These are phyloP conservation scores for Dysmachus trigonus DNA, from an alignment of 2,888 invertebrate genomes.

Conservation along the genomic window DNA sequence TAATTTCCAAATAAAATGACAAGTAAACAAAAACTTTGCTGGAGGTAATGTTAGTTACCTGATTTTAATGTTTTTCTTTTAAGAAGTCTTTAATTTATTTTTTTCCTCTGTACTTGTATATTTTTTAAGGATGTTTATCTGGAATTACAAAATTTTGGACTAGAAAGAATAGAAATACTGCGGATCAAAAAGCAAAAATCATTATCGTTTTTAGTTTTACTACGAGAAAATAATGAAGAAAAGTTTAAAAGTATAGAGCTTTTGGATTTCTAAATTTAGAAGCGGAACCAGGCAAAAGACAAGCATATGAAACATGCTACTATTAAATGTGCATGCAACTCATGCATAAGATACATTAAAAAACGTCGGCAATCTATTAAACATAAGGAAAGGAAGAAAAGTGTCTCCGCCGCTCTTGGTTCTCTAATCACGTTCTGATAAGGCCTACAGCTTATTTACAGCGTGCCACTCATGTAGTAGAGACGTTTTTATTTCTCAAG, in stretches of 20 bases:
- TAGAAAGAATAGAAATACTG: too few species aligned
- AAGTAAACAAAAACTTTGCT: too few species aligned
- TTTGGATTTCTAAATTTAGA: neutral
- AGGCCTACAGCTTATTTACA: neutral
- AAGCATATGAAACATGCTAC: neutral
- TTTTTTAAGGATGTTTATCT: too few species aligned
- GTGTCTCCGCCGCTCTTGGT: neutral
- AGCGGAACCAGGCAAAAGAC: neutral
- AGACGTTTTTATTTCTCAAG: constrained; percentile 1
- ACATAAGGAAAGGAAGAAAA: neutral
- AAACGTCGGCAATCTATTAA: neutral
- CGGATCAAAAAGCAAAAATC: neutral
- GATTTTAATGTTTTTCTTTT: too few species aligned
- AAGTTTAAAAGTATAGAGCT: neutral
- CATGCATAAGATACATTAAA: neutral
- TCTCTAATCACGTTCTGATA: constrained; percentile 10
- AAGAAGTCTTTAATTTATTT: too few species aligned
- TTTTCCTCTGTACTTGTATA: too few species aligned
- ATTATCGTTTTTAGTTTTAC: neutral
- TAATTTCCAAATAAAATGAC: too few species aligned
- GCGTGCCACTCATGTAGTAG: neutral
- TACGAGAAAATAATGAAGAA: neutral
- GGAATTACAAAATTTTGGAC: too few species aligned
- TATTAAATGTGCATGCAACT: neutral
- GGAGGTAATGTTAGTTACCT: too few species aligned